phyloP scores from a whole-genome alignment of 2,888 invertebrate species.

The Apantesis nais region DNA sequence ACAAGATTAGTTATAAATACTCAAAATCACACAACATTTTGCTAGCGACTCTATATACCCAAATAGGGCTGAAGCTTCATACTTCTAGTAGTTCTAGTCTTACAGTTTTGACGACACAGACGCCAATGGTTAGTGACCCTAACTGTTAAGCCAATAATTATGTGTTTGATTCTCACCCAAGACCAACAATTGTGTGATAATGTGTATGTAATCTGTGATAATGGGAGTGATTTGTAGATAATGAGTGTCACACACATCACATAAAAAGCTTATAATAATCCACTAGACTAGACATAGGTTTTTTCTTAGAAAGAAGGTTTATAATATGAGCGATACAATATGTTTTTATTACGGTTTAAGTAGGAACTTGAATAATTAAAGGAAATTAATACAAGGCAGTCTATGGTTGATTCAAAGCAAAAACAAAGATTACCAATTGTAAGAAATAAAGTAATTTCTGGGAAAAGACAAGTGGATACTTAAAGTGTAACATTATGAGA shows the following conservation, averaged over 20 bases:
- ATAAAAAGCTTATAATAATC: no score
- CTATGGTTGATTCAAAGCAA: not conserved
- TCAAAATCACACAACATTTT: not conserved
- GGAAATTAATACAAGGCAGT: not conserved
- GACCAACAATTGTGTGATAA: no score
- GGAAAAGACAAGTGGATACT: constrained; percentile 35
- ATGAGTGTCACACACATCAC: no score
- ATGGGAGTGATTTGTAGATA: no score
- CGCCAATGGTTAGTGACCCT: no score
- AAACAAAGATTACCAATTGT: not conserved
- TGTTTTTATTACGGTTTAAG: not conserved
- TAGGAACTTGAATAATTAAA: not conserved
- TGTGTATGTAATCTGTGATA: no score
- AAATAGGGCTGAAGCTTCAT: not conserved
- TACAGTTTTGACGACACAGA: not conserved
- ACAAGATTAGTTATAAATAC: no score
- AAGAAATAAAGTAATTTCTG: constrained; percentile 34
- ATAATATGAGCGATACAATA: no score
- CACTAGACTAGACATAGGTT: no score
- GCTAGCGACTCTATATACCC: not conserved
- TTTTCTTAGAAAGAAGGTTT: no score
- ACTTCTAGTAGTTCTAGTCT: not conserved
- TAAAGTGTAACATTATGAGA: constrained; percentile 34
- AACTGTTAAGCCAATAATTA: no score
- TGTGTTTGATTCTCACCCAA: no score